Evolutionary conservation across 2,888 invertebrate genomes (phyloP).

Genomic region (Horisme vitalbata): DNA sequence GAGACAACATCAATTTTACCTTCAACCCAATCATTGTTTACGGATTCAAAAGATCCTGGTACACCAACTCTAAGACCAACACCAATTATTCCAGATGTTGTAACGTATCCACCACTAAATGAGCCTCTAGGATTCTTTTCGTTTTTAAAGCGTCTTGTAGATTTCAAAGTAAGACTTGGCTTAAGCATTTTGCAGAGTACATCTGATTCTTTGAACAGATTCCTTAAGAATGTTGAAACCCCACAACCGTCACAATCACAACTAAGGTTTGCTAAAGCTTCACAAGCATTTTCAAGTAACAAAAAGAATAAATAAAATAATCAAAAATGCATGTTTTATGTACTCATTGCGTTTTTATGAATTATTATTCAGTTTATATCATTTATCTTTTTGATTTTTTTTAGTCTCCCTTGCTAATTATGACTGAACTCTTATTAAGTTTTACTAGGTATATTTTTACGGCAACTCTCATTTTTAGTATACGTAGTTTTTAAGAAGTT

Average conservation of each 20-base stretch:
- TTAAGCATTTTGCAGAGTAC: conserved; percentile 86
- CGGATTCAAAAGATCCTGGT: conserved; percentile 40
- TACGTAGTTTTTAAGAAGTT: conserved; percentile 5
- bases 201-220: conserved; percentile 85
- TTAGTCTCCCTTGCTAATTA: conserved; percentile 14
- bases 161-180: conserved; percentile 86
- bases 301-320: no score
- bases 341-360: no score
- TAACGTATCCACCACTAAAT: conserved; percentile 67
- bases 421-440: no score
- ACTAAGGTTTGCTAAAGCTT: conserved; percentile 45
- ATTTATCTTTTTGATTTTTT: conserved; percentile 13
- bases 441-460: no score
- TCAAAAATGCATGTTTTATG: no score
- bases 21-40: conserved; percentile 47
- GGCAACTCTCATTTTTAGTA: conserved; percentile 13
- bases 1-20: conserved; percentile 67
- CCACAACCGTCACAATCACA: conserved; percentile 29
- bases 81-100: conserved; percentile 57
- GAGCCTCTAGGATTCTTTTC: conserved; percentile 78
- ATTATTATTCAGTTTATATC: no score
- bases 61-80: conserved; percentile 44
- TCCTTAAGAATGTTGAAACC: conserved; percentile 83
- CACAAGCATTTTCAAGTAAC: conserved; percentile 31
- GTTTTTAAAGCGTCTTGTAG: conserved; percentile 85